Conservation (phyloP, 2,888 invertebrate species). For the Drosophila bunnanda region DNA sequence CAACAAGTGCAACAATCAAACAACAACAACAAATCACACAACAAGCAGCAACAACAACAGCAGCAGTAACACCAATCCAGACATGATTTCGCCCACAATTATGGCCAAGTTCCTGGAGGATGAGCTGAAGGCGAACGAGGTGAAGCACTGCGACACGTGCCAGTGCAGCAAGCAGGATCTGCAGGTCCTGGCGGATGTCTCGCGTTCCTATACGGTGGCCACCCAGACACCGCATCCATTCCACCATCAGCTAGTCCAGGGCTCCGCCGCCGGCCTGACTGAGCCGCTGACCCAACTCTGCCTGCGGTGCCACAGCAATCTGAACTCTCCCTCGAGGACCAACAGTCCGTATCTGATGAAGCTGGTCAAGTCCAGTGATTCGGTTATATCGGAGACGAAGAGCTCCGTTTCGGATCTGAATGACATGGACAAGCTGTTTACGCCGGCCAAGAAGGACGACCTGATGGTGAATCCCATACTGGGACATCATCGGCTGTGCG, state of each 20-base stretch:
- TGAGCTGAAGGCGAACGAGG: slow-evolving; percentile 90
- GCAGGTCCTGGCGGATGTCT: slow-evolving; percentile 86
- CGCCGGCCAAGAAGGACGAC: slow-evolving; percentile 84
- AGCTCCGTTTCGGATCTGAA: slow-evolving; percentile 84
- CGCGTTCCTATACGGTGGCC: slow-evolving; percentile 87
- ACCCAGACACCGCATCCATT: slow-evolving; percentile 87
- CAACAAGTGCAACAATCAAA: slow-evolving; percentile 47
- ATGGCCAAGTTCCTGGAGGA: slow-evolving; percentile 97
- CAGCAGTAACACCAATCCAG: slow-evolving; percentile 65
- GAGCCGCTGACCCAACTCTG: slow-evolving; percentile 85
- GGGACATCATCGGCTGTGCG: slow-evolving; percentile 88
- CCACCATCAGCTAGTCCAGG: slow-evolving; percentile 12
- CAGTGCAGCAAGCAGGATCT: slow-evolving; percentile 87
- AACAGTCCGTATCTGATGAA: slow-evolving; percentile 85
- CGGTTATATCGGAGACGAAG: slow-evolving; percentile 85
- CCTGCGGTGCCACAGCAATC: slow-evolving; percentile 87
- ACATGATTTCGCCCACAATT: slow-evolving; percentile 91
- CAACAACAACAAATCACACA: slow-evolving; percentile 23
- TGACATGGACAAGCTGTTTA: slow-evolving; percentile 83
- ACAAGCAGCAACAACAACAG: slow-evolving; percentile 36
- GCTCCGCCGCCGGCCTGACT: slow-evolving; percentile 51
- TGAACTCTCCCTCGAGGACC: slow-evolving; percentile 84
- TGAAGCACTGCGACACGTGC: slow-evolving; percentile 93
- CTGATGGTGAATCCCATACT: slow-evolving; percentile 85
- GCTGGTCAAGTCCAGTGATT: slow-evolving; percentile 84